Conservation (phyloP, 2,113 vertebrate species). For the Cinclus mexicanus region DNA sequence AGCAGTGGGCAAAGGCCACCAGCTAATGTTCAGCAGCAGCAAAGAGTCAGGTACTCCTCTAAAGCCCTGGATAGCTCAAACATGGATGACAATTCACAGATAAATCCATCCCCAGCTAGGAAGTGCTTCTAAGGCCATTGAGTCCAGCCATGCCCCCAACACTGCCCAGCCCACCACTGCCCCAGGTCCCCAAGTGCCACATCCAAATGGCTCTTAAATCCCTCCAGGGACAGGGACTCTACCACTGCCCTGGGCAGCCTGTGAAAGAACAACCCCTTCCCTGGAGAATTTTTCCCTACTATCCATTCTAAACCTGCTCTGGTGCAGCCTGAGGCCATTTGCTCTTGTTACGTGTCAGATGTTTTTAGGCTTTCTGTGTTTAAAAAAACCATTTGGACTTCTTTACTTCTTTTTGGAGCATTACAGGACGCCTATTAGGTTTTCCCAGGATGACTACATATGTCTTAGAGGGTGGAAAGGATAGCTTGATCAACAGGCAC, state of each 20-base stretch:
- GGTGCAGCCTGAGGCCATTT: not conserved
- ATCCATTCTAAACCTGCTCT: not conserved
- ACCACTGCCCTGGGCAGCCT: not conserved
- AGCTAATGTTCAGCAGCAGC: not conserved
- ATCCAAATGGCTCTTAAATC: rapidly evolving
- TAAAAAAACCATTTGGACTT: not conserved
- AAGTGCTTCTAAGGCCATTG: rapidly evolving
- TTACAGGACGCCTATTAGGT: not conserved
- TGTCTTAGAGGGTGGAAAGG: not conserved
- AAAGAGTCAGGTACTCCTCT: not conserved
- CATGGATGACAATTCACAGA: not conserved
- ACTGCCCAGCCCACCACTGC: not conserved
- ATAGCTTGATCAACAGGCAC: not conserved
- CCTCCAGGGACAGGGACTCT: not conserved
- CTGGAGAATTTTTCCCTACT: not conserved
- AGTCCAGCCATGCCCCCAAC: not conserved
- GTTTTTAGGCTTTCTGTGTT: not conserved
- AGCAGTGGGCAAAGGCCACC: not conserved
- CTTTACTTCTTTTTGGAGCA: not conserved
- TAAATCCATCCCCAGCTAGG: not conserved
- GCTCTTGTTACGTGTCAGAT: rapidly evolving
- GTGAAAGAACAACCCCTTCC: not conserved
- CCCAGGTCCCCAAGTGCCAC: not conserved
- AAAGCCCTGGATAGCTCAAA: not conserved
- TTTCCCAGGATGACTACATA: not conserved